Conservation (phyloP, 2,888 invertebrate species). For the Drosophila pseudotalamancana region DNA sequence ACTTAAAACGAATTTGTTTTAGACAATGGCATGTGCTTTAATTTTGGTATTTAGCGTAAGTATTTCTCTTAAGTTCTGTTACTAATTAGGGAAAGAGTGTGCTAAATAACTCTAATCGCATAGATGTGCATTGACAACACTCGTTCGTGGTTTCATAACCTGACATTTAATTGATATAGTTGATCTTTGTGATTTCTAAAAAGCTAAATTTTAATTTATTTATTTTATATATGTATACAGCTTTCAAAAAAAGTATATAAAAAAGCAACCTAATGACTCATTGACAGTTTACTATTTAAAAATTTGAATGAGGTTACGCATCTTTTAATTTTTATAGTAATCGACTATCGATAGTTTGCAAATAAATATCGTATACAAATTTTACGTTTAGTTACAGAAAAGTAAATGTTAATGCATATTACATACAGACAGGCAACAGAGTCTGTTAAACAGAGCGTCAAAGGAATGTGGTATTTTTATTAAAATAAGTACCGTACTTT, state of each 20-base stretch:
- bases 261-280: neutral
- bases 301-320: neutral
- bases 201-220: too few species aligned
- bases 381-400: neutral
- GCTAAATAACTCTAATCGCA: conserved; percentile 54
- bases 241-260: neutral
- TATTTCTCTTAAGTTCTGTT: conserved; percentile 50
- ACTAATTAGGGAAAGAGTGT: conserved; percentile 61
- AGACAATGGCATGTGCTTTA: conserved; percentile 44
- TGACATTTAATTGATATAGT: conserved; percentile 35
- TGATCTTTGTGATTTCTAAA: too few species aligned
- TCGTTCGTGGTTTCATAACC: conserved; percentile 7
- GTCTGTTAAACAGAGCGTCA: neutral
- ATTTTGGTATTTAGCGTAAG: conserved; percentile 66
- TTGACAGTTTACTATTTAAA: neutral
- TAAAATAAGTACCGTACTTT: neutral
- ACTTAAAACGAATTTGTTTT: conserved; percentile 26
- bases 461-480: neutral
- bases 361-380: conserved; percentile 8
- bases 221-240: neutral
- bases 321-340: neutral
- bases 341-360: conserved; percentile 11
- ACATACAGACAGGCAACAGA: neutral
- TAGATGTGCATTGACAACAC: conserved; percentile 10
- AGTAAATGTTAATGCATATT: neutral